phyloP scores from a whole-genome alignment of 1,140 invertebrate genomes.

The Hirudo medicinalis region DNA sequence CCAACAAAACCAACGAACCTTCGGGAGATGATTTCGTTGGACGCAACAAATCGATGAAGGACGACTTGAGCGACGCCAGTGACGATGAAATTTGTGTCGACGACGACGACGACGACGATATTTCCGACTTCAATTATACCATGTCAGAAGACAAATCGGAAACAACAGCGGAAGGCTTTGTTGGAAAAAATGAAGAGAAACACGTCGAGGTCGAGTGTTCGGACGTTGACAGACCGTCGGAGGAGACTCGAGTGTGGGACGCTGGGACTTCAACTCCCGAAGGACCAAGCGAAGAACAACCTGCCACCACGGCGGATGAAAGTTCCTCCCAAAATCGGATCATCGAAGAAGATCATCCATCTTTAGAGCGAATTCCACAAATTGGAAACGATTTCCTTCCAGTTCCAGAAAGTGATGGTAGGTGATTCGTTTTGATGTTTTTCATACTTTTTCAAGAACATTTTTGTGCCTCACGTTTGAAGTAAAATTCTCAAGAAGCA shows the following conservation, averaged over 20 bases:
- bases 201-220: neutral
- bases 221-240: neutral
- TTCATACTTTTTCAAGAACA: neutral
- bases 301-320: neutral
- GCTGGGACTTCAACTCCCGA: neutral
- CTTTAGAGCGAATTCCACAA: no score
- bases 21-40: neutral
- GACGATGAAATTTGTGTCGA: constrained; percentile 8
- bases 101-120: constrained; percentile 4
- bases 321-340: neutral
- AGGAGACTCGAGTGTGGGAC: neutral
- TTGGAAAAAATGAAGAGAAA: neutral
- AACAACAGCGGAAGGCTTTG: neutral
- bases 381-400: no score
- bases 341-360: neutral
- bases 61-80: neutral
- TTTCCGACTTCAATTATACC: neutral
- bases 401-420: neutral
- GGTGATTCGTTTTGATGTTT: neutral
- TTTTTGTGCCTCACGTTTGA: neutral
- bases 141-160: constrained; percentile 2
- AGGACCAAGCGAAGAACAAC: neutral
- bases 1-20: neutral
- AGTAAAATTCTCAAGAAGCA: neutral
- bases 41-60: neutral